Conservation (phyloP, 2,888 invertebrate species). For the Coleophora deauratella region DNA sequence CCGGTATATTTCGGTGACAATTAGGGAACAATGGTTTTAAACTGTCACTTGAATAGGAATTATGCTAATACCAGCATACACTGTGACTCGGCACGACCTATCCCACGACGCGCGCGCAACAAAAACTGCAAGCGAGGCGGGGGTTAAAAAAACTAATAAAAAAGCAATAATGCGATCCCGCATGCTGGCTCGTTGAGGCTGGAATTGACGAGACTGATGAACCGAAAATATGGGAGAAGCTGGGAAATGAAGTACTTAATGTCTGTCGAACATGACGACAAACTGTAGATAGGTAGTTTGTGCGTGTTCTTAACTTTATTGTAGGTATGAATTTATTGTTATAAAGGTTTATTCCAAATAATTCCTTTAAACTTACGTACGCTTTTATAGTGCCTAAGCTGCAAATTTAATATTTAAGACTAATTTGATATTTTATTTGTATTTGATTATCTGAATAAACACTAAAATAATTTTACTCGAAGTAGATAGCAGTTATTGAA, state of each 20-base stretch:
- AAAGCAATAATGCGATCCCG: conserved; percentile 73
- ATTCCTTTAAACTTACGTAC: too few species aligned
- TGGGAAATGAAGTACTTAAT: conserved; percentile 4
- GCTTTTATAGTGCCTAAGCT: too few species aligned
- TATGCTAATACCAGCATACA: conserved; percentile 74
- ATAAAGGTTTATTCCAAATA: too few species aligned
- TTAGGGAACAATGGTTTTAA: conserved; percentile 40
- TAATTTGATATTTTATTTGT: too few species aligned
- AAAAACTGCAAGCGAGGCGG: conserved; percentile 60
- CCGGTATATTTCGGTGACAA: conserved; percentile 38
- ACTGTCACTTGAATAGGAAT: conserved; percentile 46
- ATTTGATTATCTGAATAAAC: too few species aligned
- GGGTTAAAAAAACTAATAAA: conserved; percentile 67
- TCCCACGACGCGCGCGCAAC: conserved; percentile 62
- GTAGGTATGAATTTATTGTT: too few species aligned
- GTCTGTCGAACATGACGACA: background rate
- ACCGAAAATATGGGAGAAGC: conserved; percentile 44
- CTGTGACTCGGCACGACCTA: conserved; percentile 52
- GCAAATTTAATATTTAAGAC: too few species aligned
- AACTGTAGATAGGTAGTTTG: too few species aligned
- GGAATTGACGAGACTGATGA: conserved; percentile 67
- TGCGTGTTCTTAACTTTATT: too few species aligned
- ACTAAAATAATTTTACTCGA: too few species aligned
- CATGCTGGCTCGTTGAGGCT: conserved; percentile 66
- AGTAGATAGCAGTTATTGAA: too few species aligned